phyloP scores from a whole-genome alignment of 2,888 invertebrate species.

The Notodonta ziczac region DNA sequence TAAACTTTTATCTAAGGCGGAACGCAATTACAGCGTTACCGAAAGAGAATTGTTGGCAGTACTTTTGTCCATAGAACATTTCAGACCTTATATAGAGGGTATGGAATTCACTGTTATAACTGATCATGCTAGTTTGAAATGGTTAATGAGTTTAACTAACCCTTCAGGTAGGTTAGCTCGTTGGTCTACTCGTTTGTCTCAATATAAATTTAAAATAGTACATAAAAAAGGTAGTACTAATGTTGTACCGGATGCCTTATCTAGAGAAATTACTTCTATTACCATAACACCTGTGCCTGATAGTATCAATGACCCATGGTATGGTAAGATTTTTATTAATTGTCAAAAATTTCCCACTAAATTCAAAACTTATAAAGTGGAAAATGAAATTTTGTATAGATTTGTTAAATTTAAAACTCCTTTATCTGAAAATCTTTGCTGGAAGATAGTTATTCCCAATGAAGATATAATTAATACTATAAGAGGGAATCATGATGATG shows the following conservation, averaged over 20 bases:
- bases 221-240: conserved; percentile 11
- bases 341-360: conserved; percentile 10
- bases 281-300: neutral
- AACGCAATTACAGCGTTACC: neutral
- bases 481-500: conserved; percentile 9
- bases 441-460: conserved; percentile 9
- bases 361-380: conserved; percentile 9
- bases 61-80: neutral
- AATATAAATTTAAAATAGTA: conserved; percentile 12
- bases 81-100: neutral
- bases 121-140: neutral
- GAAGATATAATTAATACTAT: conserved; percentile 5
- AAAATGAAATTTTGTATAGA: conserved; percentile 5
- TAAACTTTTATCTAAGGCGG: neutral
- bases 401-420: conserved; percentile 8
- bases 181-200: conserved; percentile 10
- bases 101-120: neutral
- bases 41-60: neutral
- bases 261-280: neutral
- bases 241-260: conserved; percentile 5
- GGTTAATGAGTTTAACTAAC: neutral
- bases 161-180: conserved; percentile 7
- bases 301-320: neutral
- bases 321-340: conserved; percentile 2
- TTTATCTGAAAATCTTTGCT: conserved; percentile 1